Evolutionary conservation across 2,113 vertebrate genomes (phyloP).

Genomic region (Coregonus clupeaformis): DNA sequence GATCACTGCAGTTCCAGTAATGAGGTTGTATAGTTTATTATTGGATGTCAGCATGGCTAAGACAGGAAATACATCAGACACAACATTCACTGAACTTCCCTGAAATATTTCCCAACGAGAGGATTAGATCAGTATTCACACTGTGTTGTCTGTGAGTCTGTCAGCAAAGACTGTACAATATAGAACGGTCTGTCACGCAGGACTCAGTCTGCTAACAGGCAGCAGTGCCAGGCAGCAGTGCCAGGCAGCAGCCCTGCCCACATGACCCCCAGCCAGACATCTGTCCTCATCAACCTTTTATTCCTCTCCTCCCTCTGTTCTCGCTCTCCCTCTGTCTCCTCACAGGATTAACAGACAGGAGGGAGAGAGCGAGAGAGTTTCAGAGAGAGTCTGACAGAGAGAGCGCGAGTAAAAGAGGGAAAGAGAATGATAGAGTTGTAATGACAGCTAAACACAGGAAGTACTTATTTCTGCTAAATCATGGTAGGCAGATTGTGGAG

Average conservation of each 20-base stretch:
- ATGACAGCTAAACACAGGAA: neutral
- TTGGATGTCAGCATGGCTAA: no score
- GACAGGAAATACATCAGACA: neutral
- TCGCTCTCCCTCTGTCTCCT: neutral
- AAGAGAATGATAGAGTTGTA: neutral
- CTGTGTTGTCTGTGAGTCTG: neutral
- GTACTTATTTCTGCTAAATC: slow-evolving; percentile 4
- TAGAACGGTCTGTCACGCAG: neutral
- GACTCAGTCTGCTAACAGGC: neutral
- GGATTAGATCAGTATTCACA: neutral
- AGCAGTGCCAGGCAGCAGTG: neutral
- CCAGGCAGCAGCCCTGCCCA: neutral
- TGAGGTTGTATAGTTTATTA: no score
- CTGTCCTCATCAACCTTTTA: slow-evolving; percentile 9
- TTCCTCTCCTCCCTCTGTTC: slow-evolving; percentile 2
- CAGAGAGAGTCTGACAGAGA: slow-evolving; percentile 1
- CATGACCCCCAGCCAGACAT: neutral
- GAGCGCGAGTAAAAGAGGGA: neutral
- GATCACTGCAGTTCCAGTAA: no score
- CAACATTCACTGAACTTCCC: neutral
- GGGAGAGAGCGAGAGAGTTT: neutral
- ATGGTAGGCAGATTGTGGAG: neutral
- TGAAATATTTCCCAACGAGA: neutral
- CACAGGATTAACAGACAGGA: neutral
- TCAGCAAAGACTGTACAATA: neutral